Conservation (phyloP, 2,797 vertebrate species). For the Agapornis canus region DNA sequence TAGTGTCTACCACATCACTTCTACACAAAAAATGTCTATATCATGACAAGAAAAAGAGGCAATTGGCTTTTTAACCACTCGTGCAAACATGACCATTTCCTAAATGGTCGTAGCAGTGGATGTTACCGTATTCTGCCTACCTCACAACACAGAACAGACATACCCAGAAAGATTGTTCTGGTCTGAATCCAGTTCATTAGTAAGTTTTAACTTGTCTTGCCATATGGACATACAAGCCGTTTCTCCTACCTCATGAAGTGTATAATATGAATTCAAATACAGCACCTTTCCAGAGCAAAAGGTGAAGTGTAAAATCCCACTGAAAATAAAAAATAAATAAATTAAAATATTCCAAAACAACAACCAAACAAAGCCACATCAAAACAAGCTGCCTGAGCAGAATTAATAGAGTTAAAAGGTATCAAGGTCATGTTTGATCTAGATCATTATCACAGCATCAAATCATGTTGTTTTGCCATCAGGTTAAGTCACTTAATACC, state of each 20-base stretch:
- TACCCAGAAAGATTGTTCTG: background rate
- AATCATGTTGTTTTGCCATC: background rate
- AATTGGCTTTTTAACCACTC: background rate
- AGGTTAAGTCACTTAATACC: background rate
- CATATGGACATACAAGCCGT: background rate
- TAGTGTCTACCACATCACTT: background rate
- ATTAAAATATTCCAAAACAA: too few relatives aligned
- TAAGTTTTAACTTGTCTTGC: background rate
- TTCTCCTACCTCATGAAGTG: background rate
- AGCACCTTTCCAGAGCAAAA: background rate
- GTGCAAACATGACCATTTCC: background rate
- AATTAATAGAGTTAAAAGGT: background rate
- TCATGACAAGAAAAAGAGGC: background rate
- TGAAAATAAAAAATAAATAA: background rate
- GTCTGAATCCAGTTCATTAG: background rate
- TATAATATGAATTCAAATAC: background rate
- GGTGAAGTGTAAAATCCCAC: background rate
- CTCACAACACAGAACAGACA: background rate
- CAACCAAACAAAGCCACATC: background rate
- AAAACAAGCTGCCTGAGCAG: background rate
- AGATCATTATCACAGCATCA: background rate
- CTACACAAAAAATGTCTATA: background rate
- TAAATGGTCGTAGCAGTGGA: fast-evolving
- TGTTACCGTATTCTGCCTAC: background rate
- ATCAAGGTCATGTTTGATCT: background rate